Percentiles rank a stretch among this genome's conserved stretches.
Conservation (phyloP, 2,797 vertebrate genomes). For the Xyrichtys novacula region DNA sequence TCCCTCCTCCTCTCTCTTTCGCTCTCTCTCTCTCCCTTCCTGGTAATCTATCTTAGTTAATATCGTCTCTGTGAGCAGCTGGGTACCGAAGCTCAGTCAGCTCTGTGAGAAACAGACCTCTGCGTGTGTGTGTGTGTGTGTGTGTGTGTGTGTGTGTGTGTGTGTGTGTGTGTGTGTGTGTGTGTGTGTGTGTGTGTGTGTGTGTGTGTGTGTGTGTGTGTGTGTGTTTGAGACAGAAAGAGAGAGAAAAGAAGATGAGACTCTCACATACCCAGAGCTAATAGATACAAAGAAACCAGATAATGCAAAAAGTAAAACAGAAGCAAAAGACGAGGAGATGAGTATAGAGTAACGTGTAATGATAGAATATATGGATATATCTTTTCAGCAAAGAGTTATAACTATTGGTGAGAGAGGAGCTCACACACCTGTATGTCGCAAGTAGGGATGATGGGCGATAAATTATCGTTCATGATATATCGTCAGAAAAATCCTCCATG, state of each 20-base stretch:
- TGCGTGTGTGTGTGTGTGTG: constrained; percentile 44
- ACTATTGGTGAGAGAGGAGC: constrained; percentile 1
- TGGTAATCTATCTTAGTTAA: constrained; percentile 87
- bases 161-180: too few species aligned
- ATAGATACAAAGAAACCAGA: constrained; percentile 39
- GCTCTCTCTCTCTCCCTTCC: constrained; percentile 35
- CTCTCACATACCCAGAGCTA: constrained; percentile 12
- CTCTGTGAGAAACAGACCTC: constrained; percentile 68
- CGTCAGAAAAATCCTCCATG: too few species aligned
- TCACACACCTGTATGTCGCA: not conserved
- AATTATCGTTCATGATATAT: too few species aligned
- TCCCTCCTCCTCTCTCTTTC: constrained; percentile 5
- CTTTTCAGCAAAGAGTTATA: constrained; percentile 10
- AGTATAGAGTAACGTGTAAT: not conserved
- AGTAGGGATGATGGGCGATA: too few species aligned
- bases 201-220: constrained; percentile 1
- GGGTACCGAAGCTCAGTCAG: constrained; percentile 80
- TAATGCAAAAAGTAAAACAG: constrained; percentile 39
- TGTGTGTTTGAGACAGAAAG: constrained; percentile 23
- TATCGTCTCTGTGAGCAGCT: constrained; percentile 85
- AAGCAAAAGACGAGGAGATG: constrained; percentile 13
- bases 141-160: constrained; percentile 8
- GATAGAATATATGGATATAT: constrained; percentile 2
- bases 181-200: too few species aligned
- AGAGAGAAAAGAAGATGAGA: not conserved